Base-by-base conservation (phyloP, 2,797 vertebrate species). In the Naso thynnoides region DNA sequence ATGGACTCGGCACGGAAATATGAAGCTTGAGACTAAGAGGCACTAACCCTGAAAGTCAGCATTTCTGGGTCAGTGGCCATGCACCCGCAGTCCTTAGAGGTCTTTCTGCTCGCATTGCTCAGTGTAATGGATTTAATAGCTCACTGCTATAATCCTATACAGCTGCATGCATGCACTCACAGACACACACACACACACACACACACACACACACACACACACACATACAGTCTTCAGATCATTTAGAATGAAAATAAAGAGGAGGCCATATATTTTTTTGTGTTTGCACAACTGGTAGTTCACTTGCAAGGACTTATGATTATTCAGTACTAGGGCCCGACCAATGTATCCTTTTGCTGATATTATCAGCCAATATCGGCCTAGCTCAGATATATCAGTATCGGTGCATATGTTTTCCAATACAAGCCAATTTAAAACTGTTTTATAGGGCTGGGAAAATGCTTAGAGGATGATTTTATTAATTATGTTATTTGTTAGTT, bases 1-100 rank as follows among this genome's bases (percentile, higher is more conserved):
- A 89, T 89, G 77, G 83, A 85, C 82, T 86, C 69, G 33, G 61
- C 57, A 58, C 63, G 67, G 61, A 73, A 86, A 79, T 70, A 84
- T 79, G 76, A 71, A 81, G 66, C 75, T 59, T 65, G 31, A 31
- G 70, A 80, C 75, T 79, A 71, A 47, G 74, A 86, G 67, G 70
- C 73, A 58, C 70, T 82, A 78, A 76, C 74, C 84, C 78, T 87
- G 82, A 87, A 86, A 89, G 80, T 81, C 85, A 83, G 74, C 72
- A 48, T 88, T 87, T 92, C 70, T 88, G 83, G 88, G 87, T 91
- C 90, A 90, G 82, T 33, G 77, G 69, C 47, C 11, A 9, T 68
- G 62, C 1, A 65, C 72, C 59, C 18, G 45, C 71, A 70, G 75
- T 49, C 61, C 64, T 82, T 61, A 2, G 33, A 78, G 84, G 61